Percentiles rank a stretch among this genome's conserved stretches.
phyloP scores from a whole-genome alignment of 2,888 invertebrate species.

The Quadriops clusia region DNA sequence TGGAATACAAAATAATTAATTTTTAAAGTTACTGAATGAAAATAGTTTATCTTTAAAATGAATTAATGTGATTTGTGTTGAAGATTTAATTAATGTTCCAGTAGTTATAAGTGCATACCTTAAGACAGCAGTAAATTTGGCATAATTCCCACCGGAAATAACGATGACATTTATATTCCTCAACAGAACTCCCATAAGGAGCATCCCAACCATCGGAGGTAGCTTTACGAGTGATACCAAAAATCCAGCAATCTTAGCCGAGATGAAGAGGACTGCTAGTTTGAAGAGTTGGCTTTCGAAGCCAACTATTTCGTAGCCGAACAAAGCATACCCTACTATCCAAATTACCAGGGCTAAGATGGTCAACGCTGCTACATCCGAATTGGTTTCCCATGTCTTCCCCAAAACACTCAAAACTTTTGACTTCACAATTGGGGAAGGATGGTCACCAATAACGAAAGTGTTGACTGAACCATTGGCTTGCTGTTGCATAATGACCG shows the following conservation, averaged over 20 bases:
- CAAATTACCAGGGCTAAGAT: slow-evolving; percentile 32
- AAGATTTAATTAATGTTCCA: slow-evolving; percentile 4
- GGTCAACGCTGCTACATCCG: slow-evolving; percentile 26
- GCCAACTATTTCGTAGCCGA: slow-evolving; percentile 27
- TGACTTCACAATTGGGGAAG: too few species aligned
- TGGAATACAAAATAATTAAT: slow-evolving; percentile 7
- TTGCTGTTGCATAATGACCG: neutral
- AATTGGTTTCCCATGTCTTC: slow-evolving; percentile 22
- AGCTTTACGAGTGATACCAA: slow-evolving; percentile 21
- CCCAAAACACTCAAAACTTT: too few species aligned
- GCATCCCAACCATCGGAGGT: slow-evolving; percentile 52
- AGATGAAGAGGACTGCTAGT: slow-evolving; percentile 18
- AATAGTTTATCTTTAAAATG: neutral
- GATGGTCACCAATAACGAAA: too few species aligned
- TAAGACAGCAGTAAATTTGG: slow-evolving; percentile 37
- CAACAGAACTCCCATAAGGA: slow-evolving; percentile 45
- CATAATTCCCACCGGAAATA: slow-evolving; percentile 36
- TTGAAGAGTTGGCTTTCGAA: slow-evolving; percentile 20
- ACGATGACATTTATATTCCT: slow-evolving; percentile 39
- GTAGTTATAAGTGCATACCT: too few species aligned
- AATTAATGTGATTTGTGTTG: slow-evolving; percentile 4
- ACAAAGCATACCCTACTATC: slow-evolving; percentile 31
- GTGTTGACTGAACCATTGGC: neutral
- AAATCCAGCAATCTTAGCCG: slow-evolving; percentile 22
- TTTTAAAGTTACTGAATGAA: slow-evolving; percentile 1